Conservation (phyloP, 2,113 vertebrate species). For the Tachysurus fulvidraco region DNA sequence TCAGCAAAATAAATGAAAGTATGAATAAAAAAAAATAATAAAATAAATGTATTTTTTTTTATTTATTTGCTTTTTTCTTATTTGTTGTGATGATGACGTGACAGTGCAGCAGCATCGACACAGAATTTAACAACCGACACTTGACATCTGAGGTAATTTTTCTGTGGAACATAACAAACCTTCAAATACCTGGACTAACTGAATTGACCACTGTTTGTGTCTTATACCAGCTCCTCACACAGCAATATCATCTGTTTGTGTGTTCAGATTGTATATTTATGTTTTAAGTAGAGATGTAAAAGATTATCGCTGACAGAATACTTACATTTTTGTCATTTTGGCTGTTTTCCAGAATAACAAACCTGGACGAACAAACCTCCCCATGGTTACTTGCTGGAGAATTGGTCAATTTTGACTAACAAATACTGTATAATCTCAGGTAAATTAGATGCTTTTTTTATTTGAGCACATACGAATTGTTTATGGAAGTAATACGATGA, state of each 20-base stretch:
- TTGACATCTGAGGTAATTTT: neutral
- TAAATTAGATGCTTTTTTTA: conserved; percentile 60
- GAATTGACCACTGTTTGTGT: neutral
- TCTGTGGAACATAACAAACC: neutral
- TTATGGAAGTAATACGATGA: conserved; percentile 76
- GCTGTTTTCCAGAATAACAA: neutral
- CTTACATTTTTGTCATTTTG: neutral
- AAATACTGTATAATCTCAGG: neutral
- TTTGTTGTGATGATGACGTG: neutral
- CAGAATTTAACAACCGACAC: neutral
- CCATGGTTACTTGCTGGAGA: conserved; percentile 40
- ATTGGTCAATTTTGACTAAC: neutral
- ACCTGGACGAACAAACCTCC: neutral
- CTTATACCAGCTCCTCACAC: neutral
- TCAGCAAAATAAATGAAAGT: neutral
- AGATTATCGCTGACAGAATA: neutral
- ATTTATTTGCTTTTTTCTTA: neutral
- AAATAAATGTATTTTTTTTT: neutral
- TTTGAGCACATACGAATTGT: conserved; percentile 75
- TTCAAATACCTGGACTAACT: neutral
- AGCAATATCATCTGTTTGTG: neutral
- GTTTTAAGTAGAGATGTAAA: neutral
- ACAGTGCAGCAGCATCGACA: neutral
- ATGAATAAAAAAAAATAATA: too few relatives aligned
- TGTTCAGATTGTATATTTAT: neutral